These are phyloP conservation scores for Paguma larvata DNA, from an alignment of 2,797 vertebrate species.

Conservation along the genomic window DNA sequence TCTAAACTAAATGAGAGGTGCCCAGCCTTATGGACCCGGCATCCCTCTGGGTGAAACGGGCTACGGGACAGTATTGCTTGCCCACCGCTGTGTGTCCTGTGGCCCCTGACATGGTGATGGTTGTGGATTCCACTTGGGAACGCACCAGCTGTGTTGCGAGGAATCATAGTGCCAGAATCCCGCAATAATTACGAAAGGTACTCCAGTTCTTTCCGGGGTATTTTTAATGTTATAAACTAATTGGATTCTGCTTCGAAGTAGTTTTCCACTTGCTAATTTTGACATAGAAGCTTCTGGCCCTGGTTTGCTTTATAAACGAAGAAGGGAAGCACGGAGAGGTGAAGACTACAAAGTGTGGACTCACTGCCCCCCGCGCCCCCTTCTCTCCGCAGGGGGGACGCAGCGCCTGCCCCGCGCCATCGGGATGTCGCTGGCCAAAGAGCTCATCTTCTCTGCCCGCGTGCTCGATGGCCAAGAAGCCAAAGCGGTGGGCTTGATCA, in stretches of 20 bases:
- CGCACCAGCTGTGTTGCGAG: fast-evolving
- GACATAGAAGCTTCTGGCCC: neutral
- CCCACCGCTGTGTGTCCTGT: fast-evolving
- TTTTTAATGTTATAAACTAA: neutral
- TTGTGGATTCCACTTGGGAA: neutral
- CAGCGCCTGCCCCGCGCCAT: conserved; percentile 96
- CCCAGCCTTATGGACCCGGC: too few relatives aligned
- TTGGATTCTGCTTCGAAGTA: neutral
- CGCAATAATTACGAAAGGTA: neutral
- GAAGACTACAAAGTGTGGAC: neutral
- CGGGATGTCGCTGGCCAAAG: conserved; percentile 95
- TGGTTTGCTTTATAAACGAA: neutral
- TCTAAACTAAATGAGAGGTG: neutral
- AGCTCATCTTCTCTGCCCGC: conserved; percentile 96
- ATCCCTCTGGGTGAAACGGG: too few relatives aligned
- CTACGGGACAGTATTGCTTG: neutral
- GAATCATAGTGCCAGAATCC: neutral
- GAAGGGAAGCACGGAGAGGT: neutral
- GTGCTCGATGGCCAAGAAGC: conserved; percentile 95
- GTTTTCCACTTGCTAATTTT: neutral
- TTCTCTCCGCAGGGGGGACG: conserved; percentile 92
- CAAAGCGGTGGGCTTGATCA: conserved; percentile 93
- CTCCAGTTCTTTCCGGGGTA: neutral
- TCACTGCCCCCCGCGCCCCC: conserved; percentile 33
- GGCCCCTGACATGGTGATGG: fast-evolving